These are phyloP conservation scores for Manis pentadactyla DNA, from an alignment of 2,797 vertebrate species.

Conservation along the genomic window DNA sequence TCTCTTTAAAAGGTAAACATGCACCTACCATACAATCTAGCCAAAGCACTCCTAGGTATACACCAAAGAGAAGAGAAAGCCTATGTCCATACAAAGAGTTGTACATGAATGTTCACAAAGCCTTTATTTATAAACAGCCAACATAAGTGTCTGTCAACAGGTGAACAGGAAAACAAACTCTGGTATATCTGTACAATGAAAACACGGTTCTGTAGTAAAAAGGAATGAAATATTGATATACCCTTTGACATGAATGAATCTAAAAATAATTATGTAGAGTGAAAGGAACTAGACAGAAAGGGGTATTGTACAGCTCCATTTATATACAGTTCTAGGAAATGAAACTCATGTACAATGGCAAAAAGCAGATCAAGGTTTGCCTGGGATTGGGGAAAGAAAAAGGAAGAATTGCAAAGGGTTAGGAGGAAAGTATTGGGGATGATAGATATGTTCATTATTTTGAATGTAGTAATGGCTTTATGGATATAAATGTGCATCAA, in stretches of 20 bases:
- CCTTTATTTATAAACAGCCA: neutral
- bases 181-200: neutral
- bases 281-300: conserved; percentile 13
- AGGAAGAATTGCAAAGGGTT: neutral
- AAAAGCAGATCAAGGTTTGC: neutral
- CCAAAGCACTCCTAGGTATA: neutral
- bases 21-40: neutral
- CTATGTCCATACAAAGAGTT: neutral
- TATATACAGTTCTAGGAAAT: neutral
- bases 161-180: neutral
- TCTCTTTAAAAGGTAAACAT: neutral
- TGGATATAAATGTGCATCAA: neutral
- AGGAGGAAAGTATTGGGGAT: neutral
- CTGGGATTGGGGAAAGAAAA: neutral
- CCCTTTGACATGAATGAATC: neutral
- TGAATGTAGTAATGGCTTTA: neutral
- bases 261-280: conserved; percentile 32
- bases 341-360: neutral
- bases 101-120: neutral
- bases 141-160: neutral
- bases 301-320: neutral
- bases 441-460: neutral
- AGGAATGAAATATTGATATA: neutral
- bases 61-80: neutral
- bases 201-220: neutral